Percentiles rank a stretch among this genome's conserved stretches.
These are phyloP conservation scores for Agrochola lota DNA, from an alignment of 2,888 invertebrate genomes.

Conservation along the genomic window DNA sequence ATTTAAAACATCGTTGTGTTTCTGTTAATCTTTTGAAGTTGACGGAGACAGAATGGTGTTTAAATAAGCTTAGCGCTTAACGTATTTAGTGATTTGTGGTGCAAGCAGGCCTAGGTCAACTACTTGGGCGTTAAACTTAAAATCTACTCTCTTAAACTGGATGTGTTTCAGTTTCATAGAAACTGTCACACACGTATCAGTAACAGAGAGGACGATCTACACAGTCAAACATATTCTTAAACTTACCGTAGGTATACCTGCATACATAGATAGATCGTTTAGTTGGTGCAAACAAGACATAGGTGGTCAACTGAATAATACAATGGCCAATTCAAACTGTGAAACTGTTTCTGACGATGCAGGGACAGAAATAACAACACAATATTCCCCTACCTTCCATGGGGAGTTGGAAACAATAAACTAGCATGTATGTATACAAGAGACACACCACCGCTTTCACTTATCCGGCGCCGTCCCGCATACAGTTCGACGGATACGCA, in stretches of 20 bases:
- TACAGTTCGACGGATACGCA: not conserved
- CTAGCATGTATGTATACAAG: not conserved
- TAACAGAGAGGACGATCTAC: conserved; percentile 1
- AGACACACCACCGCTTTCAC: conserved; percentile 9
- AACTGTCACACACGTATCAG: no score
- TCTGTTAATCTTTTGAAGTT: not conserved
- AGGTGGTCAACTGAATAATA: conserved; percentile 3
- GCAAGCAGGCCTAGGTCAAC: not conserved
- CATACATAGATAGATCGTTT: no score
- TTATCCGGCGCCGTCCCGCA: not conserved
- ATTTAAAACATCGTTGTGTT: not conserved
- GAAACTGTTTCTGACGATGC: no score
- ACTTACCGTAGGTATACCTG: not conserved
- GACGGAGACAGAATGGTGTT: no score
- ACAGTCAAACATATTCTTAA: no score
- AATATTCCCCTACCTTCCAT: not conserved
- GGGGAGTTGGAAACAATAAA: conserved; percentile 22
- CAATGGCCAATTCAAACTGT: not conserved
- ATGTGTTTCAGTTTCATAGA: not conserved
- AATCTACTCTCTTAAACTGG: no score
- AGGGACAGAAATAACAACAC: conserved; percentile 4
- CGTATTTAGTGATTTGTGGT: not conserved
- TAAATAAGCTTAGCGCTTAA: no score
- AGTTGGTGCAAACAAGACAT: no score
- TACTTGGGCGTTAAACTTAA: not conserved